phyloP scores from a whole-genome alignment of 1,140 invertebrate genomes.

The Macrobrachium rosenbergii region DNA sequence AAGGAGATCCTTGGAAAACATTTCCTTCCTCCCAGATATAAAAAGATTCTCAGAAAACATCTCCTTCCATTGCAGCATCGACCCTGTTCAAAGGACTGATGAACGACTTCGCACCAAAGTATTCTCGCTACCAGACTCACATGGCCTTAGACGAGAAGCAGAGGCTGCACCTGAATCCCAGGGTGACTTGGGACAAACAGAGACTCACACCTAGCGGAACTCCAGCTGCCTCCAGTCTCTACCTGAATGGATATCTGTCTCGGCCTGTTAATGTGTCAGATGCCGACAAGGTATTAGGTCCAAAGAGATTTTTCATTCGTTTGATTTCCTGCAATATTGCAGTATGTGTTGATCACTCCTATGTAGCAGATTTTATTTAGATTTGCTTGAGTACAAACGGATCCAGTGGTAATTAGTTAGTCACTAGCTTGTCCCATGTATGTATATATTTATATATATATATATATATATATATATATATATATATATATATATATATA shows the following conservation, averaged over 20 bases:
- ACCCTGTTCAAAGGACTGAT: background rate
- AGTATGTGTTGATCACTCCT: no score
- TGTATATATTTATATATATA: background rate
- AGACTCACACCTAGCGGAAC: background rate
- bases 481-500: no score
- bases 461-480: no score
- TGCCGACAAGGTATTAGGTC: background rate
- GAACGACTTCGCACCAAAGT: constrained; percentile 36
- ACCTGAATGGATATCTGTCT: constrained; percentile 11
- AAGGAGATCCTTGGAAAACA: no score
- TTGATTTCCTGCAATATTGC: no score
- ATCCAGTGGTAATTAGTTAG: background rate
- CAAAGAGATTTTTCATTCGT: background rate
- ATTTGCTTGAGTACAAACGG: background rate
- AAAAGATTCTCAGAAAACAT: no score
- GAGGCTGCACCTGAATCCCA: background rate
- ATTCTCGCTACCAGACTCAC: background rate
- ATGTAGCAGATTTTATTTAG: no score
- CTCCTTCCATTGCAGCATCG: background rate
- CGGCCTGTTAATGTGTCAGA: background rate
- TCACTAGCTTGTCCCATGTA: background rate
- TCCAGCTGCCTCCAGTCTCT: background rate
- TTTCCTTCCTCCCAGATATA: no score
- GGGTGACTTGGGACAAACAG: constrained; percentile 14
- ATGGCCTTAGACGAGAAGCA: background rate